A percentile compares a stretch with the other conserved stretches of the same genome.
phyloP scores from a whole-genome alignment of 2,888 invertebrate species.

The Chaetogeoica ovagalla region DNA sequence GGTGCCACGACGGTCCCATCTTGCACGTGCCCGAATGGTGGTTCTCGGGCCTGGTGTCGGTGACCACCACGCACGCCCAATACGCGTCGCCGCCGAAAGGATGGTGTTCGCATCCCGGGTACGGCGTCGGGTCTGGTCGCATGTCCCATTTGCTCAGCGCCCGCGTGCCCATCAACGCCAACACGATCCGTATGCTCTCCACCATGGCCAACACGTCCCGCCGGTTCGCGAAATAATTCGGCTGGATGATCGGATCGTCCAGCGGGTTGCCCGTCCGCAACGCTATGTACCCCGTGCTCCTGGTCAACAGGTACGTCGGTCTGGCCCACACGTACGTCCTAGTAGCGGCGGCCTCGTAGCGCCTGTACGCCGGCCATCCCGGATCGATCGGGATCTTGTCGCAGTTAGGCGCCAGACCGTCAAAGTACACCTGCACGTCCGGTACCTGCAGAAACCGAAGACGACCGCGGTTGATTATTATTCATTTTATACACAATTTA shows the following conservation, averaged over 20 bases:
- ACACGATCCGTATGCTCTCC: constrained; percentile 57
- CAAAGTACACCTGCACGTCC: constrained; percentile 61
- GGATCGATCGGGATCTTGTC: constrained; percentile 27
- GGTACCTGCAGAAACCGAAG: constrained; percentile 58
- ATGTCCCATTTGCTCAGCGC: constrained; percentile 56
- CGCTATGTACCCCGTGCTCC: constrained; percentile 58
- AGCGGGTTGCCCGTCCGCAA: constrained; percentile 62
- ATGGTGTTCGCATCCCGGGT: constrained; percentile 55
- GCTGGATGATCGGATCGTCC: constrained; percentile 62
- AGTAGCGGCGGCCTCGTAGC: constrained; percentile 4
- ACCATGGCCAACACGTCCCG: constrained; percentile 59
- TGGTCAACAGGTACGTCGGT: constrained; percentile 59
- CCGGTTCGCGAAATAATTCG: constrained; percentile 62
- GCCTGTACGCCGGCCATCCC: constrained; percentile 22
- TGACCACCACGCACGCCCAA: constrained; percentile 57
- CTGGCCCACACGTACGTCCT: constrained; percentile 57
- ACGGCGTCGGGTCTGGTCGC: constrained; percentile 55
- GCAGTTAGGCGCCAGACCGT: constrained; percentile 58
- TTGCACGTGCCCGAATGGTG: constrained; percentile 59
- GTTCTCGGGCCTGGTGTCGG: constrained; percentile 57
- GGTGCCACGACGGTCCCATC: constrained; percentile 58
- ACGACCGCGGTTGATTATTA: background rate
- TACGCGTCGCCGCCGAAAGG: constrained; percentile 56
- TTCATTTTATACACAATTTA: no score
- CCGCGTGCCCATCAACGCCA: constrained; percentile 55